Evolutionary conservation across 2,888 invertebrate genomes (phyloP), one percentile per base, ranked within the genome.

Genomic region (Epistrophe grossulariae): DNA sequence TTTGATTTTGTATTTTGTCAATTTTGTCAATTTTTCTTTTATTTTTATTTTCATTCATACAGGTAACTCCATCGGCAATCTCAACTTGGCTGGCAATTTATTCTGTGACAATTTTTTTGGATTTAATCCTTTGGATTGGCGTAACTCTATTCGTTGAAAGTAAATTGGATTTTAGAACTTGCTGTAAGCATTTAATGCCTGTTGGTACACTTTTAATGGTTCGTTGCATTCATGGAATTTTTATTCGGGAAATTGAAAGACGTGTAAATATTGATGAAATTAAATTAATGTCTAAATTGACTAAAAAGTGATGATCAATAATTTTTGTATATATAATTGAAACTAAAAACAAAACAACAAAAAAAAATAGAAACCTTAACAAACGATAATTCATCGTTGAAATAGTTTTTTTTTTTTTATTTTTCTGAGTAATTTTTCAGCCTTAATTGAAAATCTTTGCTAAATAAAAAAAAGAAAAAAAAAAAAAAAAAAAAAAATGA

Each of bases 51-150:
- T n/a, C n/a, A n/a, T n/a, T n/a, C n/a, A n/a, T 87, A 5, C 68
- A 91, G 91, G 89, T 90, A 19, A 89, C 89, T n/a, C 91, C 91
- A 3, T 64, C 88, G 24, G 78, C 89, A 38, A 90, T 91, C 84
- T 88, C 89, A 38, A 89, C 89, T 7, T 91, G 90, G 90, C 59
- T 91, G 17, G 89, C 85, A 28, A 89, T 90, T 52, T 90, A 90
- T 80, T 88, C 85, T 55, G 84, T 89, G 55, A 85, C 89, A 31
- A 82, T 90, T 72, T 74, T 71, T n/a, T 78, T 89, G 15, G 90
- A 91, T 78, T 64, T 90, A 55, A 59, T 90, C 66, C 85, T 89
- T 6, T 91, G 90, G 90, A 57, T 89, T 52, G 70, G 88, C 2
- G 90, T 90, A 76, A 70, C 90, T 13, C 45, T 90, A 24, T 79